Evolutionary conservation across 2,797 vertebrate genomes (phyloP).

Genomic region (Poeciliopsis presidionis): DNA sequence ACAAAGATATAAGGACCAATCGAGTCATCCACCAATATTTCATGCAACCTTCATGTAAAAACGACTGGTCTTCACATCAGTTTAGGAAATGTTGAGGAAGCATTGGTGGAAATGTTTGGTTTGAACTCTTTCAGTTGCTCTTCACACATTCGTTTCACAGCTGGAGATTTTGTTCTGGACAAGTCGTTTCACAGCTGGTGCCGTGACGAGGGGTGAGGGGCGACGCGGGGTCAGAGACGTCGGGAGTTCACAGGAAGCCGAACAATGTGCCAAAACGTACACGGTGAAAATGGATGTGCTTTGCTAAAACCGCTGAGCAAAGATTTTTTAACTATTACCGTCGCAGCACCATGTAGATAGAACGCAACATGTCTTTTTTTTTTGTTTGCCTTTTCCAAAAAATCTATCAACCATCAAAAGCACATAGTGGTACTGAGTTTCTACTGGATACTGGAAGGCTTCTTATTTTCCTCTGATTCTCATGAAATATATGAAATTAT

Average conservation of each 20-base stretch:
- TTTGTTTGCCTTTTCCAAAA: background rate
- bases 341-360: background rate
- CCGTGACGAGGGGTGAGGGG: background rate
- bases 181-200: background rate
- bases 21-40: background rate
- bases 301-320: background rate
- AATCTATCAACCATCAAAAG: background rate
- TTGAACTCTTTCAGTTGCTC: background rate
- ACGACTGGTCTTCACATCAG: background rate
- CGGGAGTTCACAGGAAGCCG: background rate
- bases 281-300: background rate
- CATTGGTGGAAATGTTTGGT: background rate
- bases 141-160: background rate
- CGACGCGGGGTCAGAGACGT: background rate
- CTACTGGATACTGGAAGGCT: background rate
- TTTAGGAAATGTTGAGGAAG: background rate
- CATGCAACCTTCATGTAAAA: background rate
- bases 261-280: background rate
- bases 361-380: background rate
- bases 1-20: background rate
- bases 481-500: background rate
- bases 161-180: background rate
- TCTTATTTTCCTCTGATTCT: background rate
- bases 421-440: background rate
- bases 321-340: background rate